Base-by-base conservation (phyloP, 2,113 vertebrate genomes). In the Dipodomys merriami region DNA sequence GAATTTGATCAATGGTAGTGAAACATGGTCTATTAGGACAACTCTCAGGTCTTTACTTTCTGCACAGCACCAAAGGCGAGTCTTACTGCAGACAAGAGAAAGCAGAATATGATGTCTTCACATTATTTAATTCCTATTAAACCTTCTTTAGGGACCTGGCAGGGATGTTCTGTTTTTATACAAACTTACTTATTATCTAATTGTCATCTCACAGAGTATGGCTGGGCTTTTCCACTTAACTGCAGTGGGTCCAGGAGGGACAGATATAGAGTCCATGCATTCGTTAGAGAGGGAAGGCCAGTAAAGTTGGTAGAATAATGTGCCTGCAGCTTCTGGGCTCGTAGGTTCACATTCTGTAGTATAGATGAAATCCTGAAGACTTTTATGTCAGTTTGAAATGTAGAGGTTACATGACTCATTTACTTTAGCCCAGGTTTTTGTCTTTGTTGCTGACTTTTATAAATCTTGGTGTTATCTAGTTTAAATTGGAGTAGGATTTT, bases 71-170 rank as follows among this genome's bases (percentile, higher is more conserved):
- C 62, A 25, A 44, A 2, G 65, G n/a, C 27, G 25, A 49, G 60
- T 91, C 46, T 90, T 73, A 35, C 33, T 86, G n/a, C 23, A 83
- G 85, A 64, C 5, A 22, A 39, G 74, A 91, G 68, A 91, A n/a
- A 91, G 33, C 67, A 90, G 80, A 76, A 69, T 57, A 33, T 20
- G 12, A 3, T 88, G 35, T 80, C 83, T 83, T 76, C 49, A 35
- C 44, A 72, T 73, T 23, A 73, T 57, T 93, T 84, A 76, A 91
- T 92, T 73, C 60, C 78, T 64, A 13, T 79, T 60, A 90, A 67
- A 39, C 60, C 9, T 60, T 53, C 62, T 83, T 33, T 73, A 49
- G 72, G 49, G 23, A 16, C 0, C 33, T 81, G 57, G 35, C 57
- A 85, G 64, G 72, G 72, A 87, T 64, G 13, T 33, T 33, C 25